Conservation (phyloP, 2,113 vertebrate species). For the Vulpes lagopus region DNA sequence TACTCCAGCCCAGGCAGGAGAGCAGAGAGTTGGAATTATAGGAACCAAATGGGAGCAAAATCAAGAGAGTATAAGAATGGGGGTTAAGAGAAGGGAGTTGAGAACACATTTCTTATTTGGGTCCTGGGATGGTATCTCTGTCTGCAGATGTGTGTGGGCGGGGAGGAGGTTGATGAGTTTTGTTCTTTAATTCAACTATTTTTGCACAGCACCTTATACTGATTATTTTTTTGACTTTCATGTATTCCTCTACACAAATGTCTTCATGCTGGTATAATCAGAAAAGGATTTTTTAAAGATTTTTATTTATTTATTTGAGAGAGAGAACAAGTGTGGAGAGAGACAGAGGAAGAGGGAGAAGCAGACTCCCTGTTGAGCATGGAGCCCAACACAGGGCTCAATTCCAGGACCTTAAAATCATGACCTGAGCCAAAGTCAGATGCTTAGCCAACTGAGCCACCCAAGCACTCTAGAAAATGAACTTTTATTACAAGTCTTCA, state of each 20-base stretch:
- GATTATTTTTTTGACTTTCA: neutral
- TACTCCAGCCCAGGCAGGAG: neutral
- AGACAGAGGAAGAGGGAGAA: neutral
- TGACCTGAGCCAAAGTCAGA: neutral
- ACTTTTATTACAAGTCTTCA: neutral
- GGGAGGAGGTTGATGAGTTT: neutral
- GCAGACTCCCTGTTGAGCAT: neutral
- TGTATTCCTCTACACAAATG: neutral
- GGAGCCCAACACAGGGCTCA: neutral
- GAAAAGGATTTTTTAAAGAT: neutral
- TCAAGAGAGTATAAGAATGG: fast-evolving
- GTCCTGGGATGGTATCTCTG: neutral
- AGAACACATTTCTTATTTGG: neutral
- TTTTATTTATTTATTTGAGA: neutral
- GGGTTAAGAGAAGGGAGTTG: neutral
- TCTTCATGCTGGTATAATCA: neutral
- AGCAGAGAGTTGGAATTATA: neutral
- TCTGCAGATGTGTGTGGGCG: neutral
- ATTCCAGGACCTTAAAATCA: neutral
- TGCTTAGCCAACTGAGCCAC: neutral
- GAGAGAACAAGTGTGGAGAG: neutral
- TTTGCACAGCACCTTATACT: neutral
- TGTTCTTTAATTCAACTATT: neutral
- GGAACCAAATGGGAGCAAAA: neutral
- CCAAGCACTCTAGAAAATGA: neutral